Percentiles rank a stretch among this genome's conserved stretches.
These are phyloP conservation scores for Lophius americanus DNA, from an alignment of 2,797 vertebrate species.

Conservation along the genomic window DNA sequence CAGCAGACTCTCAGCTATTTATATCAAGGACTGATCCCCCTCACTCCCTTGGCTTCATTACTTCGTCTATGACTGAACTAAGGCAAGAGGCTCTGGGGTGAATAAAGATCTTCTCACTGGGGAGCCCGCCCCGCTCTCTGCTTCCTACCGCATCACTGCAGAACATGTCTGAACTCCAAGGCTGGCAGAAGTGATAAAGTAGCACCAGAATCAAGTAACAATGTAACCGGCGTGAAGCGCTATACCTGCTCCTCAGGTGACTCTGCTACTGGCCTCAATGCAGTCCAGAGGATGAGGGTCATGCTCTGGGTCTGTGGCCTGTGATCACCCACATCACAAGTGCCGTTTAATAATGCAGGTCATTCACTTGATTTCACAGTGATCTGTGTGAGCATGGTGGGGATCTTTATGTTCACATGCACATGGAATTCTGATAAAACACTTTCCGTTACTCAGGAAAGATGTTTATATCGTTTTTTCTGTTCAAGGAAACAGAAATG, in stretches of 20 bases:
- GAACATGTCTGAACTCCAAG: constrained; percentile 47
- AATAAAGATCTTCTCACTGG: constrained; percentile 51
- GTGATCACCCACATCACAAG: constrained; percentile 38
- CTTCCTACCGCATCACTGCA: constrained; percentile 37
- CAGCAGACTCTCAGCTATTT: constrained; percentile 50
- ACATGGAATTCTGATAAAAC: constrained; percentile 4
- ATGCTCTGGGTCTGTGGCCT: constrained; percentile 25
- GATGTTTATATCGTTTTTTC: neutral
- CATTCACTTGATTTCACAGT: constrained; percentile 29
- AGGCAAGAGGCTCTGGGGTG: constrained; percentile 49
- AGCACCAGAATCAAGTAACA: constrained; percentile 33
- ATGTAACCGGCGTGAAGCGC: constrained; percentile 14
- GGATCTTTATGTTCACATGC: neutral
- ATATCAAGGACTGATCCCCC: constrained; percentile 44
- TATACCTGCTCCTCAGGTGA: constrained; percentile 7
- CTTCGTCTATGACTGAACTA: constrained; percentile 56
- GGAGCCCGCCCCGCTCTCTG: constrained; percentile 34
- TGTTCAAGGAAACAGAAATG: constrained; percentile 2
- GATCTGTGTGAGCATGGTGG: constrained; percentile 1
- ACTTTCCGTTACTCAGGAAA: neutral
- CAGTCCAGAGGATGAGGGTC: constrained; percentile 29
- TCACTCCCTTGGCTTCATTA: constrained; percentile 47
- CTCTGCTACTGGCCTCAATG: constrained; percentile 27
- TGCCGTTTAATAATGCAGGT: constrained; percentile 38
- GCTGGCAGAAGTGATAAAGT: constrained; percentile 60